Evolutionary conservation across 2,113 vertebrate genomes (phyloP).

Genomic region (Pan paniscus): DNA sequence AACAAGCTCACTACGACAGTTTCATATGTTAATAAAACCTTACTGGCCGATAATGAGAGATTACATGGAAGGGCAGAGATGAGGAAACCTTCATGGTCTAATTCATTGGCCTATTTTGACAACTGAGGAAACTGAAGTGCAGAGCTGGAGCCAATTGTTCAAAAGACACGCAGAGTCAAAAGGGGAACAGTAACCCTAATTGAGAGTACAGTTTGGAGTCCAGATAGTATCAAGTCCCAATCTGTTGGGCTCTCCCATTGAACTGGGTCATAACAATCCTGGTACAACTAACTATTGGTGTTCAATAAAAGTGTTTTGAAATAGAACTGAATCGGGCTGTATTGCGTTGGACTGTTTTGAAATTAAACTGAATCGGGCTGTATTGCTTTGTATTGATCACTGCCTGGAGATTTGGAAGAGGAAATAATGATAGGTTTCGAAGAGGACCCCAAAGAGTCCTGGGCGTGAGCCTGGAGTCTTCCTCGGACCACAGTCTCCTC

Average conservation of each 20-base stretch:
- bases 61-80: neutral
- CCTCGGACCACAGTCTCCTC: neutral
- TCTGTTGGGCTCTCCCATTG: neutral
- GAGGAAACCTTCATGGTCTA: neutral
- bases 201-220: neutral
- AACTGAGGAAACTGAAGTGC: neutral
- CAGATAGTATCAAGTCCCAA: neutral
- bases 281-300: neutral
- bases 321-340: neutral
- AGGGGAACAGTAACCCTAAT: neutral
- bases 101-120: neutral
- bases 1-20: neutral
- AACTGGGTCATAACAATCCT: neutral
- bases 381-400: neutral
- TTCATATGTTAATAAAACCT: neutral
- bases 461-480: neutral
- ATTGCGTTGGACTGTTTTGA: neutral
- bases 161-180: neutral
- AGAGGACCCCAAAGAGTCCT: neutral
- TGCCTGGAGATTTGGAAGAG: neutral
- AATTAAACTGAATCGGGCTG: neutral
- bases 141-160: neutral
- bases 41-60: neutral
- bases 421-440: neutral
- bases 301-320: neutral